phyloP scores from a whole-genome alignment of 2,888 invertebrate genomes.

The Synanthedon vespiformis region DNA sequence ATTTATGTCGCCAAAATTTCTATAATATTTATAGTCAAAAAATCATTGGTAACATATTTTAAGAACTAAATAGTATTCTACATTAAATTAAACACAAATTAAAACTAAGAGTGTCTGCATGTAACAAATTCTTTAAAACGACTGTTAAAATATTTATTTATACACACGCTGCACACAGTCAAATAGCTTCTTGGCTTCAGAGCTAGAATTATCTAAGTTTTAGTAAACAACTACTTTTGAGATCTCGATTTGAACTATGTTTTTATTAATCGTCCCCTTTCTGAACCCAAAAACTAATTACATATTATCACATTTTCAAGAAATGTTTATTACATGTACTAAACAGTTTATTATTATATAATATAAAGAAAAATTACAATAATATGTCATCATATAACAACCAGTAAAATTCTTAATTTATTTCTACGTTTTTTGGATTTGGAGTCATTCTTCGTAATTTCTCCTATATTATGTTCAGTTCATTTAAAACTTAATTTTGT shows the following conservation, averaged over 20 bases:
- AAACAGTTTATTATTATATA: background rate
- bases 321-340: slow-evolving; percentile 33
- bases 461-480: too few relatives aligned
- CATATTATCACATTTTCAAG: slow-evolving; percentile 54
- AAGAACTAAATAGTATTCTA: background rate
- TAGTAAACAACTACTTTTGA: slow-evolving; percentile 61
- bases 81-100: background rate
- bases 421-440: too few relatives aligned
- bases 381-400: background rate
- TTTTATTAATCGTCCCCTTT: slow-evolving; percentile 44
- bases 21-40: slow-evolving; percentile 13
- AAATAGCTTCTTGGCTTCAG: slow-evolving; percentile 64
- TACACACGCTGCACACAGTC: slow-evolving; percentile 13
- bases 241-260: slow-evolving; percentile 68
- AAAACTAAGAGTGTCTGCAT: background rate
- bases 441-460: too few relatives aligned
- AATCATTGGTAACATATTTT: slow-evolving; percentile 60
- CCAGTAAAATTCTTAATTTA: background rate
- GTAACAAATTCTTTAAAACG: background rate
- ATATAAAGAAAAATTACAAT: background rate
- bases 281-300: slow-evolving; percentile 48
- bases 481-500: too few relatives aligned
- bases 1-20: too few relatives aligned
- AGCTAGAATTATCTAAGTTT: slow-evolving; percentile 58
- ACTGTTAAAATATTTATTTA: background rate